phyloP scores from a whole-genome alignment of 2,113 vertebrate species.

The Perca fluviatilis region DNA sequence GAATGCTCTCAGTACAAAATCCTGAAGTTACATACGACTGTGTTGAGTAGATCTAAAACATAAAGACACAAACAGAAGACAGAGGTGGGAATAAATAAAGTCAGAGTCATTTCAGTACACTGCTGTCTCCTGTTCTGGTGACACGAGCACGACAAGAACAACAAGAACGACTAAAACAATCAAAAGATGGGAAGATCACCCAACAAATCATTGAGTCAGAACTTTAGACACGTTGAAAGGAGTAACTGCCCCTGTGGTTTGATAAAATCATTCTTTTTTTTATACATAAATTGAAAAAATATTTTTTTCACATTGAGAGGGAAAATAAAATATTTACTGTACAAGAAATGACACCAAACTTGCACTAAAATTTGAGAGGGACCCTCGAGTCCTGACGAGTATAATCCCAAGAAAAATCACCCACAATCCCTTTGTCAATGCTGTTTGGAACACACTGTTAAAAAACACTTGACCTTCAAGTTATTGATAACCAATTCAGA shows the following conservation, averaged over 20 bases:
- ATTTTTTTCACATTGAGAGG: constrained; percentile 73
- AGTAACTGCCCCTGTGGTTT: constrained; percentile 41
- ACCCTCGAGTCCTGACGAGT: constrained; percentile 26
- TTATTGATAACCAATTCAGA: constrained; percentile 66
- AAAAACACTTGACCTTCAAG: constrained; percentile 56
- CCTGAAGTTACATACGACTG: constrained; percentile 52
- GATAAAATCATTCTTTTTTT: constrained; percentile 70
- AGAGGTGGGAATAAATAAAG: constrained; percentile 62
- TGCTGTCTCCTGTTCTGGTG: constrained; percentile 33
- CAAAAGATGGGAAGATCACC: constrained; percentile 47
- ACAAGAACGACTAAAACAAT: constrained; percentile 52
- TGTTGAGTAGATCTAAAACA: constrained; percentile 57
- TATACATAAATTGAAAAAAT: constrained; percentile 77
- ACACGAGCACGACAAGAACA: constrained; percentile 61
- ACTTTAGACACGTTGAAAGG: constrained; percentile 53
- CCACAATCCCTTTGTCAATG: constrained; percentile 60
- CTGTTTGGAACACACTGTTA: constrained; percentile 46
- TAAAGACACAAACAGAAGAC: constrained; percentile 56
- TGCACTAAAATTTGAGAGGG: constrained; percentile 34
- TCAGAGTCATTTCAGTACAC: constrained; percentile 44
- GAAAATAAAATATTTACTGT: constrained; percentile 73
- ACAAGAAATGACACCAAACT: constrained; percentile 71
- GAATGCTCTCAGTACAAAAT: constrained; percentile 60
- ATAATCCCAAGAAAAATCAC: constrained; percentile 57
- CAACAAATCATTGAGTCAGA: constrained; percentile 26